Evolutionary conservation across 2,888 invertebrate genomes (phyloP), one percentile per base, ranked within the genome.

Genomic region (Catocala nupta): DNA sequence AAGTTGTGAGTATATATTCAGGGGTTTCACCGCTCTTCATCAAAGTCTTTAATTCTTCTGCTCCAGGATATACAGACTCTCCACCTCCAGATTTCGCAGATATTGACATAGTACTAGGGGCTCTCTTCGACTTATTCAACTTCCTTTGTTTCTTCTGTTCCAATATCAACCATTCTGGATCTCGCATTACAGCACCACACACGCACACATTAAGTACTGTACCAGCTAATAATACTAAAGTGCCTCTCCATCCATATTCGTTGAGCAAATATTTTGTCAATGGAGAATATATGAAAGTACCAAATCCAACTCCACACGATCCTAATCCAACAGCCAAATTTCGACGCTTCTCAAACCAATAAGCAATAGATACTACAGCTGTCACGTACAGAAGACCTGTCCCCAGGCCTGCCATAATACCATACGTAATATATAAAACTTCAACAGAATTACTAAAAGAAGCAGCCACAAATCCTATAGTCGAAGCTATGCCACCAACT

Each of bases 271-370:
- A 97, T 52, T 96, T 96, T 0, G 97, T 98, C 80, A 98, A 92
- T 0, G 98, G 98, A 9, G 98, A 97, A 87, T 98, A 98, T 11
- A 98, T 92, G 81, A 98, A 97, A 0, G 98, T 98, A 33, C 98
- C 98, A 70, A 98, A 96, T 5, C 98, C 98, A 1, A 98, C 98
- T 53, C 98, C 98, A 78, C 98, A 98, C 0, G 98, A 98, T 0
- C 98, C 97, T 56, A 98, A 93, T 34, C 98, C 97, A 5, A 98
- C 98, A 9, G 98, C 98, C 75, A 98, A 95, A 45, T 97, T 97
- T 39, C 98, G 95, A 78, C 96, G 96, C 85, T 97, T 97, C 78
- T 98, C 98, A 88, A 98, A 98, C 97, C 98, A 98, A 87, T 97
- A 98, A 0, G 98, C 98, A 59, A 98, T 97, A 56, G 97, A 97